These are phyloP conservation scores for Nautilus pompilius DNA, from an alignment of 1,140 invertebrate species.

Conservation along the genomic window DNA sequence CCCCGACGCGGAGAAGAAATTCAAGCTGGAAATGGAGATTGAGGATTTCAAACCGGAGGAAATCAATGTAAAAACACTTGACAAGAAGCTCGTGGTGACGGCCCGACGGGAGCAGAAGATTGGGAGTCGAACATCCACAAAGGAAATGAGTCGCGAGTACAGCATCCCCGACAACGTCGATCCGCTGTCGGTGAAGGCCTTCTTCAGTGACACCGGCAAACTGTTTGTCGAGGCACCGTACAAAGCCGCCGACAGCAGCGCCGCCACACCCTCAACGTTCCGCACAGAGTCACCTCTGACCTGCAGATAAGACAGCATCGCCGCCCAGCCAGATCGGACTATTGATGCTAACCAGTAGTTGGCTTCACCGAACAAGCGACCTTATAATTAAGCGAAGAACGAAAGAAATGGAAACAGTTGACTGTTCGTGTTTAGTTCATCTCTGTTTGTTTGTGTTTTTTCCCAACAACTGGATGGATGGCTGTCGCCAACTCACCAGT, in stretches of 20 bases:
- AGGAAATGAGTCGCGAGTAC: constrained; percentile 49
- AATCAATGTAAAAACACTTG: constrained; percentile 48
- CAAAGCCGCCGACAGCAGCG: constrained; percentile 12
- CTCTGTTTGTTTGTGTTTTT: no score
- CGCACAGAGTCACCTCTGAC: background rate
- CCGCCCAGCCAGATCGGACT: no score
- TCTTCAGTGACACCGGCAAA: constrained; percentile 48
- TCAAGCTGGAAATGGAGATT: constrained; percentile 46
- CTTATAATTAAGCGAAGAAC: no score
- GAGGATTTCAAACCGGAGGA: constrained; percentile 51
- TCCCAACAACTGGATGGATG: no score
- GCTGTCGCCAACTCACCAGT: no score
- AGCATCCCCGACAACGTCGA: constrained; percentile 50
- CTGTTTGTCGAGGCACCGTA: constrained; percentile 51
- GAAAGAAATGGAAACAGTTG: no score
- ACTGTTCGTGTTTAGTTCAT: no score
- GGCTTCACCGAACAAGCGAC: no score
- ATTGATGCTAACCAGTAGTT: no score
- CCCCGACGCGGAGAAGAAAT: constrained; percentile 32
- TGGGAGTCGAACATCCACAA: constrained; percentile 41
- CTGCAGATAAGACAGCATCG: background rate
- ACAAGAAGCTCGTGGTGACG: constrained; percentile 42
- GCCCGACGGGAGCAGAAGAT: constrained; percentile 42
- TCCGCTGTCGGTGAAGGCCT: constrained; percentile 49
- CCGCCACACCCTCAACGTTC: constrained; percentile 4